A percentile compares a stretch with the other conserved stretches of the same genome.
Conservation (phyloP, 2,888 invertebrate species). For the Pegoplata infirma region DNA sequence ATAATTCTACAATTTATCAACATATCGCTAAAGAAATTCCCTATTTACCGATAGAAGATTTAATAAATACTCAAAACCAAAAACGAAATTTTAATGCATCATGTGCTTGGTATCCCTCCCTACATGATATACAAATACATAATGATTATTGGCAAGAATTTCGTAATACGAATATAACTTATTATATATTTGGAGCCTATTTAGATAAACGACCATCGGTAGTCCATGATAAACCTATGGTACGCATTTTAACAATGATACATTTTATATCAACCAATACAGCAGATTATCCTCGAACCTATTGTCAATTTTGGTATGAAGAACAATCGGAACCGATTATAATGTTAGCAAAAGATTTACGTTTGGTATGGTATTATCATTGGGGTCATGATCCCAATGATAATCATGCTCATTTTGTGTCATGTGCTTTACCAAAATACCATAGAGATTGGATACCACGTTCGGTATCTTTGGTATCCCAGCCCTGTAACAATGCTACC, state of each 20-base stretch:
- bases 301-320: constrained; percentile 92
- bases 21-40: constrained; percentile 87
- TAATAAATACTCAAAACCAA: constrained; percentile 85
- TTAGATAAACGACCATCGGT: constrained; percentile 88
- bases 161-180: constrained; percentile 87
- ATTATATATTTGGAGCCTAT: constrained; percentile 93
- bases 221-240: constrained; percentile 82
- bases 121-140: constrained; percentile 92
- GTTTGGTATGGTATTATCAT: constrained; percentile 92
- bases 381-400: constrained; percentile 91
- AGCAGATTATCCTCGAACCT: constrained; percentile 80
- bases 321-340: constrained; percentile 86
- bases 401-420: constrained; percentile 91
- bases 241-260: no score
- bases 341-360: constrained; percentile 89
- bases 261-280: no score
- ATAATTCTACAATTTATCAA: not conserved
- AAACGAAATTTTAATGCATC: constrained; percentile 79
- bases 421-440: constrained; percentile 88
- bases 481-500: constrained; percentile 87
- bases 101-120: constrained; percentile 89
- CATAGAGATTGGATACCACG: constrained; percentile 61
- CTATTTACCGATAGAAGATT: constrained; percentile 88
- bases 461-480: constrained; percentile 88
- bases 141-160: no score